phyloP scores from a whole-genome alignment of 2,797 vertebrate genomes.

The Gallirallus australis region DNA sequence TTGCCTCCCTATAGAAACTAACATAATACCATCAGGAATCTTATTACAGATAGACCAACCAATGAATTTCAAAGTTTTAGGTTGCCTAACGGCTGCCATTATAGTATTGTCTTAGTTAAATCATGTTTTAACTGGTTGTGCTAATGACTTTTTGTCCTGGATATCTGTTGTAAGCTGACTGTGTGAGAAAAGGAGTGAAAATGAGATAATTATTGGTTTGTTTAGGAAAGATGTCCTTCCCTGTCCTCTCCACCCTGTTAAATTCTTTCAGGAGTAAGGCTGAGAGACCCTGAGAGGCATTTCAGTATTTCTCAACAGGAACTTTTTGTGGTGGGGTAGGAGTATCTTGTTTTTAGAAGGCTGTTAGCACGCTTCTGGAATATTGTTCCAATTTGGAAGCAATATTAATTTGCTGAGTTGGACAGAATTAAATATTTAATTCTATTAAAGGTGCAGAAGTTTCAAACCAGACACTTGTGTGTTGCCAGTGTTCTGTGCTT shows the following conservation, averaged over 20 bases:
- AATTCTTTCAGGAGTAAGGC: not conserved
- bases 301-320: not conserved
- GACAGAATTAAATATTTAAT: not conserved
- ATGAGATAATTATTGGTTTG: not conserved
- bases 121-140: conserved; percentile 36
- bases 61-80: not conserved
- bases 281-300: not conserved
- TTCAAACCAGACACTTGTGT: not conserved
- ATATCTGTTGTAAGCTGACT: not conserved
- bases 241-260: not conserved
- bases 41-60: not conserved
- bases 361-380: not conserved
- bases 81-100: not conserved
- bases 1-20: not conserved
- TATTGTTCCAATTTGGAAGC: not conserved
- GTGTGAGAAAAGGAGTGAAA: conserved; percentile 20
- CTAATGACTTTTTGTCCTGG: conserved; percentile 26
- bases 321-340: fast-evolving
- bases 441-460: not conserved
- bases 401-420: not conserved
- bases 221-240: not conserved
- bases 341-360: not conserved
- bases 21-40: not conserved
- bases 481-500: not conserved
- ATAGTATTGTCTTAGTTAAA: conserved; percentile 11